Evolutionary conservation across 1,140 invertebrate species (phyloP).

Genomic region (Drosophila repleta): DNA sequence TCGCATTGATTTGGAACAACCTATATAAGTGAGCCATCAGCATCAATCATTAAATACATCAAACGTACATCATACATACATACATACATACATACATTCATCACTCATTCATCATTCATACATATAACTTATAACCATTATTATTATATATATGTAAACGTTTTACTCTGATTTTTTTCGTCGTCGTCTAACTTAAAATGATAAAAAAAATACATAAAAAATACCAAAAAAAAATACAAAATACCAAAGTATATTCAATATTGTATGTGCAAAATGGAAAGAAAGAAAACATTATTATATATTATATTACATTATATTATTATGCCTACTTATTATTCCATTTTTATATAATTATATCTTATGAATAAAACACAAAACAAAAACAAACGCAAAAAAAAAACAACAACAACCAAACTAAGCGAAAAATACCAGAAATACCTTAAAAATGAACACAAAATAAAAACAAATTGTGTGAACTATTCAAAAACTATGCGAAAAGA

Average conservation of each 20-base stretch:
- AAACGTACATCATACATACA: slow-evolving; percentile 24
- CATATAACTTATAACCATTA: slow-evolving; percentile 57
- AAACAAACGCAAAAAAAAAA: slow-evolving; percentile 42
- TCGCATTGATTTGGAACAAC: slow-evolving; percentile 58
- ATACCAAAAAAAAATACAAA: slow-evolving; percentile 29
- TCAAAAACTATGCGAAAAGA: slow-evolving; percentile 69
- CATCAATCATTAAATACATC: slow-evolving; percentile 28
- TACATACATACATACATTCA: not conserved
- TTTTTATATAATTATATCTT: slow-evolving; percentile 83
- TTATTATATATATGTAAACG: slow-evolving; percentile 61
- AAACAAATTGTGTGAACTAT: slow-evolving; percentile 66
- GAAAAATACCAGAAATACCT: slow-evolving; percentile 35
- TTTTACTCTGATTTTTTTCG: slow-evolving; percentile 59
- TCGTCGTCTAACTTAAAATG: slow-evolving; percentile 64
- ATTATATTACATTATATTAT: slow-evolving; percentile 81
- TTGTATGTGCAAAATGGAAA: slow-evolving; percentile 71
- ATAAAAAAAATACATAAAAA: slow-evolving; percentile 13
- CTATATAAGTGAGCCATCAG: slow-evolving; percentile 1
- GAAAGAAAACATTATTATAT: slow-evolving; percentile 65
- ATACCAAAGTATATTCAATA: slow-evolving; percentile 67
- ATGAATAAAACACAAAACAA: slow-evolving; percentile 58
- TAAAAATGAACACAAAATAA: slow-evolving; percentile 63
- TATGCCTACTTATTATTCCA: slow-evolving; percentile 82
- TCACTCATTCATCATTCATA: slow-evolving; percentile 29
- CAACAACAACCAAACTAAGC: slow-evolving; percentile 37